Percentiles rank a stretch among this genome's conserved stretches.
Evolutionary conservation across 2,113 vertebrate genomes (phyloP).

Genomic region (Pelecanoides urinatrix): DNA sequence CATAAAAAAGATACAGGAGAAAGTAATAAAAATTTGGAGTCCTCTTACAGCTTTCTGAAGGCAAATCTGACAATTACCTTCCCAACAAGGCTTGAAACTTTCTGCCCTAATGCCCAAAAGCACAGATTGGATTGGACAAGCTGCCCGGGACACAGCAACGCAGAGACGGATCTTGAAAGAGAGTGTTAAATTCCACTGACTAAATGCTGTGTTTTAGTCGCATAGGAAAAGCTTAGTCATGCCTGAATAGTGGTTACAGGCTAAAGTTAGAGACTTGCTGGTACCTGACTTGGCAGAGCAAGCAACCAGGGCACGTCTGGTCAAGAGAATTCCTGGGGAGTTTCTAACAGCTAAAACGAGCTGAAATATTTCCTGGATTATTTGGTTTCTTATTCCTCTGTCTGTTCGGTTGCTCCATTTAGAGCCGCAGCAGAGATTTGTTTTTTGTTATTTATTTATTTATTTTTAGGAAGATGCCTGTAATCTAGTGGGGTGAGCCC

Average conservation of each 20-base stretch:
- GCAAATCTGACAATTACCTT: not conserved
- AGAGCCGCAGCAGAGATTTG: not conserved
- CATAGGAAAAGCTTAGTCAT: constrained; percentile 1
- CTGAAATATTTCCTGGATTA: not conserved
- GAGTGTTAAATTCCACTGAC: not conserved
- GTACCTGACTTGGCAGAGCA: not conserved
- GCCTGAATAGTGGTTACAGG: not conserved
- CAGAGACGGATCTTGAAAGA: not conserved
- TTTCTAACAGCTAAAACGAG: not conserved
- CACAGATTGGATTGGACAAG: not conserved
- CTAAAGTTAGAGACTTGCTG: not conserved
- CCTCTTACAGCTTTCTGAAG: not conserved
- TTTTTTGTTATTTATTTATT: not conserved
- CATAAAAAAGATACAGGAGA: not conserved
- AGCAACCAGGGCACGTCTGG: not conserved
- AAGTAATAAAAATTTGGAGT: not conserved
- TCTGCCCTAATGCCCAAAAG: not conserved
- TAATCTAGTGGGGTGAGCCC: accelerated
- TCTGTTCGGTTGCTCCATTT: not conserved
- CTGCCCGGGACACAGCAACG: not conserved
- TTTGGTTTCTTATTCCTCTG: not conserved
- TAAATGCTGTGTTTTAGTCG: not conserved
- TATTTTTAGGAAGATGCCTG: not conserved
- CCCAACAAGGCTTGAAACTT: not conserved
- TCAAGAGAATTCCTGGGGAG: not conserved